Percentiles rank a stretch among this genome's conserved stretches.
These are phyloP conservation scores for Carcinoscorpius rotundicauda DNA, from an alignment of 1,140 invertebrate genomes.

Conservation along the genomic window DNA sequence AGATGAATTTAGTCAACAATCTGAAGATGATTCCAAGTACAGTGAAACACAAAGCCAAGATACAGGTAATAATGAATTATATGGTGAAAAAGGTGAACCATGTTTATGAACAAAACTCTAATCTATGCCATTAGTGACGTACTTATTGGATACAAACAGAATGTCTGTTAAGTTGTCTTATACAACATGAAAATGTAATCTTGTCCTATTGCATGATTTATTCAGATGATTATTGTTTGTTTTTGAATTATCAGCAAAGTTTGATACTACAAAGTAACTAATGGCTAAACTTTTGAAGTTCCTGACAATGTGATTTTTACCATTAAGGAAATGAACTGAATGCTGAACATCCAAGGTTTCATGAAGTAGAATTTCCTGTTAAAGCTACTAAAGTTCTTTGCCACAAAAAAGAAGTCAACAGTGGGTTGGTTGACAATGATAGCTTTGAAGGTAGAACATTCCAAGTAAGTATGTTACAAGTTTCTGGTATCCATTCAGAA, in stretches of 20 bases:
- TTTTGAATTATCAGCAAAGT: too few relatives aligned
- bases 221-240: too few relatives aligned
- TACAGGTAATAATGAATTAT: constrained; percentile 26
- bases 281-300: too few relatives aligned
- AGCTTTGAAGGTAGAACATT: constrained; percentile 28
- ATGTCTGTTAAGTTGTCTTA: too few relatives aligned
- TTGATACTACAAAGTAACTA: too few relatives aligned
- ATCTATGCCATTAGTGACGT: too few relatives aligned
- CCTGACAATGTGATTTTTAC: too few relatives aligned
- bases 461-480: constrained; percentile 26
- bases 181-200: too few relatives aligned
- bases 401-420: constrained; percentile 10
- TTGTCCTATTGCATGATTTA: too few relatives aligned
- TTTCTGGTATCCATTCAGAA: too few relatives aligned
- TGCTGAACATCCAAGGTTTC: background rate
- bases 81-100: constrained; percentile 20
- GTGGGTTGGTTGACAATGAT: constrained; percentile 20
- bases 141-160: too few relatives aligned
- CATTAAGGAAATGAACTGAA: background rate
- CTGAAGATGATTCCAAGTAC: constrained; percentile 29
- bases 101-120: background rate
- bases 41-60: constrained; percentile 26
- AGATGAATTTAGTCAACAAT: constrained; percentile 40
- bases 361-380: background rate
- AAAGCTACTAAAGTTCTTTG: background rate